Evolutionary conservation across 2,113 vertebrate species (phyloP).

Genomic region (Naja naja): DNA sequence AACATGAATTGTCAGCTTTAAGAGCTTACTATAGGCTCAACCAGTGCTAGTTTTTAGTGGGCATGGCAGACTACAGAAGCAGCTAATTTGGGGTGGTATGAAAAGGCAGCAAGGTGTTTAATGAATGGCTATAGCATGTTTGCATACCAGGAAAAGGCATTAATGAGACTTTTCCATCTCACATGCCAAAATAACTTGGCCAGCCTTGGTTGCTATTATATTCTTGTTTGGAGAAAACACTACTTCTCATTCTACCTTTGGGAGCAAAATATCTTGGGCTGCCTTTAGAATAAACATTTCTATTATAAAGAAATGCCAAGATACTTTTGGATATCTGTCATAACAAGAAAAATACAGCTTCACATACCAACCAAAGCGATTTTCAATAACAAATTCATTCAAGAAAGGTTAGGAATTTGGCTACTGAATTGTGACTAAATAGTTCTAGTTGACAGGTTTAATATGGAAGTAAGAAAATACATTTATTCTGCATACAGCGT

Average conservation of each 20-base stretch:
- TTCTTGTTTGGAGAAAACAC: not conserved
- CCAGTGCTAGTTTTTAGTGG: not conserved
- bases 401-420: constrained; percentile 12
- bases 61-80: not conserved
- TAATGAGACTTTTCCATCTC: not conserved
- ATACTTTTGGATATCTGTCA: not conserved
- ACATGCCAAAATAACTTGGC: not conserved
- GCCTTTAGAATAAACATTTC: constrained; percentile 5
- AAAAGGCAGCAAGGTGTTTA: not conserved
- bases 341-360: not conserved
- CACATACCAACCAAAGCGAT: not conserved
- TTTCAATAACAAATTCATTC: not conserved
- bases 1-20: not conserved
- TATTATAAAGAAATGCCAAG: not conserved
- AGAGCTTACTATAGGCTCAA: not conserved
- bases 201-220: not conserved
- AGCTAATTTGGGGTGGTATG: not conserved
- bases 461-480: not conserved
- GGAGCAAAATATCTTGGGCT: not conserved
- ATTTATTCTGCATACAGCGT: not conserved
- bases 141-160: not conserved
- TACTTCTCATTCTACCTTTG: not conserved
- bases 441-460: not conserved
- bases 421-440: not conserved
- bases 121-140: not conserved